A percentile compares a stretch with the other conserved stretches of the same genome.
These are phyloP conservation scores for Macropis europaea DNA, from an alignment of 2,888 invertebrate genomes.

Conservation along the genomic window DNA sequence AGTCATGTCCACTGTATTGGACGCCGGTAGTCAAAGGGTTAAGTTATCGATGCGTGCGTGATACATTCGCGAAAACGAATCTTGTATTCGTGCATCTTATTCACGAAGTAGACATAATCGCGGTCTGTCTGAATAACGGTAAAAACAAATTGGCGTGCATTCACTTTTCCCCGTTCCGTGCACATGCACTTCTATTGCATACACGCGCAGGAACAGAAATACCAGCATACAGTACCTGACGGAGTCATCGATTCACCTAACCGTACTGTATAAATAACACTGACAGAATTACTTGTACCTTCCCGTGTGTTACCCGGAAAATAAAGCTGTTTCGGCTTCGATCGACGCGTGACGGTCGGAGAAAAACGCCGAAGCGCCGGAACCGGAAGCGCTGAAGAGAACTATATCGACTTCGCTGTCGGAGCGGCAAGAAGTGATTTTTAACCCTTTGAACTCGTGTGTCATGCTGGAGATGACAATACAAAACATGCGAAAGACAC, in stretches of 20 bases:
- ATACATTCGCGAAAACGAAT: slow-evolving; percentile 53
- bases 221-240: slow-evolving; percentile 27
- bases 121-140: slow-evolving; percentile 62
- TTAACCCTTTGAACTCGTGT: too few relatives aligned
- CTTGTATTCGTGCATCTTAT: slow-evolving; percentile 59
- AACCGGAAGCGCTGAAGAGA: too few relatives aligned
- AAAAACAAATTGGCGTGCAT: slow-evolving; percentile 67
- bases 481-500: too few relatives aligned
- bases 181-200: slow-evolving; percentile 23
- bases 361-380: too few relatives aligned
- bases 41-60: slow-evolving; percentile 26
- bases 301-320: slow-evolving; percentile 12
- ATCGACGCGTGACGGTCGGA: too few relatives aligned
- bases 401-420: too few relatives aligned
- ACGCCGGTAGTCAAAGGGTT: too few relatives aligned
- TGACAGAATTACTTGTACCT: slow-evolving; percentile 45
- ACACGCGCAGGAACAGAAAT: slow-evolving; percentile 25
- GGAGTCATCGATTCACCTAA: slow-evolving; percentile 41
- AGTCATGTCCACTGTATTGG: too few relatives aligned
- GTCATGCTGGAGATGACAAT: too few relatives aligned
- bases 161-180: slow-evolving; percentile 60
- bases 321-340: too few relatives aligned
- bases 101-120: slow-evolving; percentile 64
- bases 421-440: too few relatives aligned
- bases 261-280: slow-evolving; percentile 40